A percentile compares a stretch with the other conserved stretches of the same genome.
Evolutionary conservation across 2,113 vertebrate species (phyloP).

Genomic region (Euleptes europaea): DNA sequence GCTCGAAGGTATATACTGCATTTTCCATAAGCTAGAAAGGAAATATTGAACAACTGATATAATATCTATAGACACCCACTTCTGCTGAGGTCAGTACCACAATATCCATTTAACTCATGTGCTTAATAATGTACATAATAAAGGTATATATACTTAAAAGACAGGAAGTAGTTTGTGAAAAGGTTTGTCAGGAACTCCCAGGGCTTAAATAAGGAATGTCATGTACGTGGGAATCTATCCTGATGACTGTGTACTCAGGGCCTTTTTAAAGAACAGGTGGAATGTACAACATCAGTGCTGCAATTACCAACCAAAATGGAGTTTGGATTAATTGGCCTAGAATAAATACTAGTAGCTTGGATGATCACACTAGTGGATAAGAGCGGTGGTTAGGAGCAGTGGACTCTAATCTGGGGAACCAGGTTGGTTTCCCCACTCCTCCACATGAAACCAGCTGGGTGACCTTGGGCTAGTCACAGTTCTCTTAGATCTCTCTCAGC

Average conservation of each 20-base stretch:
- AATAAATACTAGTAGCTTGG: neutral
- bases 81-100: neutral
- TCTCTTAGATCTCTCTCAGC: too few relatives aligned
- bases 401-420: too few relatives aligned
- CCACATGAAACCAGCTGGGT: too few relatives aligned
- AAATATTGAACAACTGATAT: conserved; percentile 26
- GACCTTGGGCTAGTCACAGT: too few relatives aligned
- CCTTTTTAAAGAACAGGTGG: neutral
- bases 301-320: neutral
- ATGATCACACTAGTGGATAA: too few relatives aligned
- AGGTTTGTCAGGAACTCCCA: neutral
- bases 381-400: too few relatives aligned
- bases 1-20: conserved; percentile 84
- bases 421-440: too few relatives aligned
- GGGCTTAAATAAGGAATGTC: neutral
- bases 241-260: neutral
- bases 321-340: too few relatives aligned
- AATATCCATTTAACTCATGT: neutral
- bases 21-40: conserved; percentile 85
- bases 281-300: neutral
- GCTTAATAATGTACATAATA: neutral
- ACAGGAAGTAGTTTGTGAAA: neutral
- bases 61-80: neutral
- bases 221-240: neutral
- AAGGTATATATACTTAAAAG: neutral